A percentile compares a stretch with the other conserved stretches of the same genome.
Evolutionary conservation across 2,888 invertebrate genomes (phyloP).

Genomic region (Amiota mariae): DNA sequence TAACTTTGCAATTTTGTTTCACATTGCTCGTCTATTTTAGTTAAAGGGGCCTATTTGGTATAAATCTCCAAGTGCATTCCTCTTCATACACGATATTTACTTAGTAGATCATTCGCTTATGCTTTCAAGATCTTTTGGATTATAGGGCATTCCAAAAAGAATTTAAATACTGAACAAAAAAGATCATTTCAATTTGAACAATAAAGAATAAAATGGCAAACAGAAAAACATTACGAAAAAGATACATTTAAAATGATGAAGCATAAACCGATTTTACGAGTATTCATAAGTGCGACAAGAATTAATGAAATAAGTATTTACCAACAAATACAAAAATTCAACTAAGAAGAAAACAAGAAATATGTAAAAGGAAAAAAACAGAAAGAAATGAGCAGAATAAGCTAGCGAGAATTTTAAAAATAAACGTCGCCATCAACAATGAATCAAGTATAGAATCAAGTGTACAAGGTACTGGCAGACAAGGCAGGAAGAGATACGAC

Average conservation of each 20-base stretch:
- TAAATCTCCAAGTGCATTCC: too few species aligned
- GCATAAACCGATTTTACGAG: conserved; percentile 4
- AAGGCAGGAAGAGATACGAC: too few species aligned
- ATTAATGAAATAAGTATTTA: conserved; percentile 7
- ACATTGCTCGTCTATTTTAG: too few species aligned
- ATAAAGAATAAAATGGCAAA: conserved; percentile 18
- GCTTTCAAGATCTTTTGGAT: too few species aligned
- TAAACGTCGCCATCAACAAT: conserved; percentile 47
- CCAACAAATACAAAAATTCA: conserved; percentile 44
- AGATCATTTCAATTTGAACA: not conserved
- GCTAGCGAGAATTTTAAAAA: conserved; percentile 58
- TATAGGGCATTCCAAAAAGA: too few species aligned
- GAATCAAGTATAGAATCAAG: conserved; percentile 29
- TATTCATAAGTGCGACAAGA: conserved; percentile 28
- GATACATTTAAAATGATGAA: not conserved
- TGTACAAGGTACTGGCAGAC: not conserved
- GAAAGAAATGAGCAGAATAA: conserved; percentile 33
- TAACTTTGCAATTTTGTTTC: too few species aligned
- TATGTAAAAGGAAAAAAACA: not conserved
- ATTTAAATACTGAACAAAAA: not conserved
- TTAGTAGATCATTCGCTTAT: too few species aligned
- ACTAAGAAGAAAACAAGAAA: conserved; percentile 36
- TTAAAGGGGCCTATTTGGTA: too few species aligned
- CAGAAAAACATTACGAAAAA: conserved; percentile 4
- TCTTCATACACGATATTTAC: too few species aligned